These are phyloP conservation scores for Myotis brandtii DNA, from an alignment of 2,113 vertebrate genomes.

Conservation along the genomic window DNA sequence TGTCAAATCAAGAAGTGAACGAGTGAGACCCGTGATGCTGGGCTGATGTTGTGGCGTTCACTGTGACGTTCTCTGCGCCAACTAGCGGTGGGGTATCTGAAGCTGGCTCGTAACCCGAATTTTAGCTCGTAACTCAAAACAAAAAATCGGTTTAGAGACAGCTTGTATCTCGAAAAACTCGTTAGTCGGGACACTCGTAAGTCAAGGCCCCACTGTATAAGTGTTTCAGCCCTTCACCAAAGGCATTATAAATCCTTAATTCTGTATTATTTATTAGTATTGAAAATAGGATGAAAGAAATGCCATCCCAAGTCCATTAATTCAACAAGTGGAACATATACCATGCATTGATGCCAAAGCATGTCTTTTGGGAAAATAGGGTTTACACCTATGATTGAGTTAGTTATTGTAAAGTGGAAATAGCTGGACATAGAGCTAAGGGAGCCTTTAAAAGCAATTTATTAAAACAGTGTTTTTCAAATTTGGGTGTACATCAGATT, in stretches of 20 bases:
- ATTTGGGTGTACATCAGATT: neutral
- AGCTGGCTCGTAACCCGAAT: no score
- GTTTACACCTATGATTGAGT: neutral
- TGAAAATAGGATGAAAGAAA: slow-evolving; percentile 10
- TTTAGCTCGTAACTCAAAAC: no score
- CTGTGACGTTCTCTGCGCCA: no score
- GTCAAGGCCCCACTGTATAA: no score
- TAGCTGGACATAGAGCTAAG: neutral
- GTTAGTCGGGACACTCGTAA: no score
- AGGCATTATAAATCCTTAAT: slow-evolving; percentile 54
- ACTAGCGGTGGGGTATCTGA: no score
- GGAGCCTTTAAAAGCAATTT: slow-evolving; percentile 18
- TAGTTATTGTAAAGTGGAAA: neutral
- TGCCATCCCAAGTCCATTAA: neutral
- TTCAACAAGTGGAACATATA: neutral
- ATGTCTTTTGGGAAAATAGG: slow-evolving; percentile 15
- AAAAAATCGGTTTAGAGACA: no score
- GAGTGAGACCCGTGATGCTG: no score
- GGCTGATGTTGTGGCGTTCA: no score
- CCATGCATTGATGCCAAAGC: slow-evolving; percentile 3
- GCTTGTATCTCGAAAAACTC: no score
- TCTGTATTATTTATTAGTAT: slow-evolving; percentile 59
- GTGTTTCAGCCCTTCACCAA: neutral
- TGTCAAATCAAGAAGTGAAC: no score
- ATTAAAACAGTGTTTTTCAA: slow-evolving; percentile 1